phyloP scores from a whole-genome alignment of 2,797 vertebrate genomes.

The Melanotaenia trifasciata region DNA sequence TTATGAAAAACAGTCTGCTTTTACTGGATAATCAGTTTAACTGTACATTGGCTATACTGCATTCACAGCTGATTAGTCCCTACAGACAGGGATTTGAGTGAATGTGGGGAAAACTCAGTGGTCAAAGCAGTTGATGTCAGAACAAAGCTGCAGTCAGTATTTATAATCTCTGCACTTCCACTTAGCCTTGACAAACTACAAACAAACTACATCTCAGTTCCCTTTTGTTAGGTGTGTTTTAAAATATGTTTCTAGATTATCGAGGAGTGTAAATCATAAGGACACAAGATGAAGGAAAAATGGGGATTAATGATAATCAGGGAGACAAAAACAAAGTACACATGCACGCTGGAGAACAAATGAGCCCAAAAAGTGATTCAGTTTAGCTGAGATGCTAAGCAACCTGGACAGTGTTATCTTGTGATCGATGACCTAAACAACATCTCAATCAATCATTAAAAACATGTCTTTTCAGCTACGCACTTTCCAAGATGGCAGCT shows the following conservation, averaged over 20 bases:
- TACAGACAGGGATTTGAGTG: conserved; percentile 10
- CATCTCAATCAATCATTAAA: neutral
- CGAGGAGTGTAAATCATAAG: too few relatives aligned
- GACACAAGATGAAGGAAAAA: too few relatives aligned
- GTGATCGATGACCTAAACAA: neutral
- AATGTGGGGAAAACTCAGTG: neutral
- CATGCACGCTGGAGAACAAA: neutral
- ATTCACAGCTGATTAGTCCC: conserved; percentile 14
- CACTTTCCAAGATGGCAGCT: too few relatives aligned
- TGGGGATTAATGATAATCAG: too few relatives aligned
- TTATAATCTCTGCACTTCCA: neutral
- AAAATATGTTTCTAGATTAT: neutral
- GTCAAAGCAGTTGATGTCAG: neutral
- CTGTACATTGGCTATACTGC: conserved; percentile 11
- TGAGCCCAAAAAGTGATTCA: neutral
- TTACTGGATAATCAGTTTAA: conserved; percentile 24
- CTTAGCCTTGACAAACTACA: too few relatives aligned
- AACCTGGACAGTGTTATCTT: neutral
- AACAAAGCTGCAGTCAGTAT: neutral
- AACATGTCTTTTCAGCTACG: neutral
- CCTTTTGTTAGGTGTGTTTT: neutral
- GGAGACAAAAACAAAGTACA: neutral
- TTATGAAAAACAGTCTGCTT: conserved; percentile 27
- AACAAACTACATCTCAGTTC: neutral
- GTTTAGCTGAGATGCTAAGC: neutral